Evolutionary conservation across 92 coral and sea anemone genomes (phyloP).

Genomic region (Zoanthus solanderi): DNA sequence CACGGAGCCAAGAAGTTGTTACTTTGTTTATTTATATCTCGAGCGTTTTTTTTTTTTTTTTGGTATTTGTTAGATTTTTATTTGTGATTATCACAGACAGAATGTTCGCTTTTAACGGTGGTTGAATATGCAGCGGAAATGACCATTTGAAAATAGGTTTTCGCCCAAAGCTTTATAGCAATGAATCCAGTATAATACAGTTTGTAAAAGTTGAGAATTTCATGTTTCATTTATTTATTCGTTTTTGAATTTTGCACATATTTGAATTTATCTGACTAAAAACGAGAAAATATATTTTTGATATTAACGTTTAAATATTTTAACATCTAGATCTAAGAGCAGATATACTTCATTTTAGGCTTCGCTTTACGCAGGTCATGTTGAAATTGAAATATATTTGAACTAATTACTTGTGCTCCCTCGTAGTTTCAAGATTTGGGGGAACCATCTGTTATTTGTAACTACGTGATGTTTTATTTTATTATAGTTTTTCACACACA

Average conservation of each 20-base stretch:
- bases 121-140: not conserved
- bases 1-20: not conserved
- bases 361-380: not conserved
- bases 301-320: too few relatives aligned
- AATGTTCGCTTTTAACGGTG: not conserved
- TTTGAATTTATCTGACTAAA: too few relatives aligned
- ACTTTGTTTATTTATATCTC: too few relatives aligned
- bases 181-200: not conserved
- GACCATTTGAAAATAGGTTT: constrained; percentile 8
- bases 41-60: too few relatives aligned
- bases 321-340: too few relatives aligned
- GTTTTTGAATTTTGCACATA: not conserved
- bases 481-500: not conserved
- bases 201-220: not conserved
- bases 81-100: not conserved
- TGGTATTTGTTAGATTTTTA: too few relatives aligned
- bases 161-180: not conserved
- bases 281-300: too few relatives aligned
- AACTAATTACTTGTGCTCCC: not conserved
- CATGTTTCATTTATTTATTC: not conserved
- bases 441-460: not conserved
- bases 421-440: not conserved
- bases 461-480: constrained; percentile 25
- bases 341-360: too few relatives aligned
- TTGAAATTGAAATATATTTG: not conserved